A percentile compares a stretch with the other conserved stretches of the same genome.
Evolutionary conservation across 30 jellyfish, hydroid and myxozoan genomes (phyloP).

Genomic region (Clytia hemisphaerica): DNA sequence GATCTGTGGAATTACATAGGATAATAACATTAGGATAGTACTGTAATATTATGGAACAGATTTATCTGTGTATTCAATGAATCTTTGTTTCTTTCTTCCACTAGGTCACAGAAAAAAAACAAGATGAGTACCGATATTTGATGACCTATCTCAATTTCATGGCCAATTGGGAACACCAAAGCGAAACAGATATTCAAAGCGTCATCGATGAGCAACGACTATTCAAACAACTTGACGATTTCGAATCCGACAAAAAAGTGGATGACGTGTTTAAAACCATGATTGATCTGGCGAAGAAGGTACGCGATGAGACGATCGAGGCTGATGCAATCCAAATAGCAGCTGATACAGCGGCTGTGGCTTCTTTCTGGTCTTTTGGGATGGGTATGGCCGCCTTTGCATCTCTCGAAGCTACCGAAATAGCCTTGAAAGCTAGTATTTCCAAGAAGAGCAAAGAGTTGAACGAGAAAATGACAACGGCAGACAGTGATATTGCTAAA

Average conservation of each 20-base stretch:
- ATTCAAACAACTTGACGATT: not conserved
- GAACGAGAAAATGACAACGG: no score
- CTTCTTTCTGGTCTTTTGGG: not conserved
- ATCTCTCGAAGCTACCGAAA: not conserved
- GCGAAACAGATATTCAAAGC: not conserved
- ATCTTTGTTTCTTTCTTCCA: no score
- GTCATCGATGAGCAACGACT: not conserved
- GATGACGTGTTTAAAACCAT: not conserved
- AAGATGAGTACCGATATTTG: no score
- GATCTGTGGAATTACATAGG: no score
- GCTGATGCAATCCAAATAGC: not conserved
- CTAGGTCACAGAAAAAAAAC: no score
- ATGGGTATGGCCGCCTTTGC: not conserved
- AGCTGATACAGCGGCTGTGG: not conserved
- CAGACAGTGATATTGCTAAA: no score
- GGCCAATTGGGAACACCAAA: not conserved
- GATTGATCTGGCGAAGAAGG: not conserved
- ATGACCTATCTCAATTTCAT: not conserved
- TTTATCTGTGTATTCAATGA: no score
- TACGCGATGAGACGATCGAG: not conserved
- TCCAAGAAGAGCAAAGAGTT: not conserved
- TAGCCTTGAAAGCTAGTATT: not conserved
- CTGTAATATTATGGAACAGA: no score
- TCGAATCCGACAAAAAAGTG: not conserved
- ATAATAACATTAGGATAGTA: no score